Evolutionary conservation across 2,888 invertebrate species (phyloP), one percentile per base, ranked within the genome.

Genomic region (Hypsopygia costalis): DNA sequence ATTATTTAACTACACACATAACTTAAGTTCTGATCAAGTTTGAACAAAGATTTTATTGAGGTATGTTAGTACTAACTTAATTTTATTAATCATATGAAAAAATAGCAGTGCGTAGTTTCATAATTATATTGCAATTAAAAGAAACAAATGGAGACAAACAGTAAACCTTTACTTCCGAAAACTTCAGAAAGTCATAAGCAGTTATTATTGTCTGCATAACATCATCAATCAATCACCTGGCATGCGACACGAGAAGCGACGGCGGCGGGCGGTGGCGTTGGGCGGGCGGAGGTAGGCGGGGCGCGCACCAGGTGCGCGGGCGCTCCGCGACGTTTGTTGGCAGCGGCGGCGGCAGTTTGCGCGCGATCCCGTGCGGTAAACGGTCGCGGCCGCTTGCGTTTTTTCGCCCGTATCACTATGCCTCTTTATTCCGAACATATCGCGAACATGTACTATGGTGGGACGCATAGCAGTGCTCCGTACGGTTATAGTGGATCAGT

Each of bases 341-440:
- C 25, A 25, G 25, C 50, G 54, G 51, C 32, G 50, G 32, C 55
- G 55, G 51, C 74, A 80, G 78, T 81, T 70, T 61, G 66, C 67
- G 66, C 67, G 69, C 75, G 74, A 71, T 69, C 60, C 49, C 55
- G 66, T 50, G 35, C 44, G 49, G 62, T 51, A 54, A 51, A 53
- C 68, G 70, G 58, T 46, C 52, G 62, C 61, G 63, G 62, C 66
- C 60, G 56, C 58, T 46, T 55, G 65, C 55, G 51, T 37, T 49
- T 34, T 49, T n/a, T n/a, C 7, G 25, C n/a, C 41, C 58, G 62
- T 55, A 62, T 41, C 40, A 75, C 50, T 45, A 93, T 94, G 93
- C 93, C 94, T 58, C 88, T 93, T 47, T 94, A 91, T 74, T 91
- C 92, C 53, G 93, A 94, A 65, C 90, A 92, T 48, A 91, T 92